Evolutionary conservation across 1,140 invertebrate species (phyloP).

Genomic region (Drosophila punjabiensis): DNA sequence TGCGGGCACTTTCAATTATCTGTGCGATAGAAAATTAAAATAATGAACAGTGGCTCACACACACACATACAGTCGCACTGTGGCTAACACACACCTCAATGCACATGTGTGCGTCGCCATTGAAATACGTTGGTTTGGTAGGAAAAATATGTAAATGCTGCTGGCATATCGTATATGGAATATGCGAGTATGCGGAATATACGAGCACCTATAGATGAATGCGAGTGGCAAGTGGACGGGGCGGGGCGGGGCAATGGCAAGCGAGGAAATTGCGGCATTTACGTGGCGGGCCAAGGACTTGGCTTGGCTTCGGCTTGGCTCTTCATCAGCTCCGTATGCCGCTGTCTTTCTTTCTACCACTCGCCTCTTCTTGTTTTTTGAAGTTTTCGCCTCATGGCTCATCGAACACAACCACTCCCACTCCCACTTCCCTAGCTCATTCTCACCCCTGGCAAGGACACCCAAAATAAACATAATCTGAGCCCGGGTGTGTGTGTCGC

Average conservation of each 20-base stretch:
- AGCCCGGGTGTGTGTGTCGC: conserved; percentile 54
- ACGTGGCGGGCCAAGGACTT: conserved; percentile 55
- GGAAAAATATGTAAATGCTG: conserved; percentile 59
- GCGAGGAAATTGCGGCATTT: conserved; percentile 58
- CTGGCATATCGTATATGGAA: conserved; percentile 21
- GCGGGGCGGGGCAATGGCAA: not conserved
- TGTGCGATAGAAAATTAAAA: conserved; percentile 74
- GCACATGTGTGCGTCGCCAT: conserved; percentile 39
- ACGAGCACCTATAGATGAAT: conserved; percentile 43
- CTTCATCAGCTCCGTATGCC: conserved; percentile 31
- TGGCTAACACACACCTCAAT: conserved; percentile 31
- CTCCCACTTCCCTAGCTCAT: conserved; percentile 11
- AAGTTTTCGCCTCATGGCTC: conserved; percentile 76
- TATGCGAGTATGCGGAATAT: conserved; percentile 16
- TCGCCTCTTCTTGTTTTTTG: conserved; percentile 57
- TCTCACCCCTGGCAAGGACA: conserved; percentile 44
- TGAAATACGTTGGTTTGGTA: conserved; percentile 43
- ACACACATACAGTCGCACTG: conserved; percentile 4
- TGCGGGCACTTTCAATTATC: conserved; percentile 67
- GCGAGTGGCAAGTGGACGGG: conserved; percentile 27
- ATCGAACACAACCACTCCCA: conserved; percentile 57
- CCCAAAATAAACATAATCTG: conserved; percentile 82
- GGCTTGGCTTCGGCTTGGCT: not conserved
- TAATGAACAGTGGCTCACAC: conserved; percentile 67
- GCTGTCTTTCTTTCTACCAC: conserved; percentile 24